Evolutionary conservation across 2,888 invertebrate genomes (phyloP).

Genomic region (Bhutanitis thaidina): DNA sequence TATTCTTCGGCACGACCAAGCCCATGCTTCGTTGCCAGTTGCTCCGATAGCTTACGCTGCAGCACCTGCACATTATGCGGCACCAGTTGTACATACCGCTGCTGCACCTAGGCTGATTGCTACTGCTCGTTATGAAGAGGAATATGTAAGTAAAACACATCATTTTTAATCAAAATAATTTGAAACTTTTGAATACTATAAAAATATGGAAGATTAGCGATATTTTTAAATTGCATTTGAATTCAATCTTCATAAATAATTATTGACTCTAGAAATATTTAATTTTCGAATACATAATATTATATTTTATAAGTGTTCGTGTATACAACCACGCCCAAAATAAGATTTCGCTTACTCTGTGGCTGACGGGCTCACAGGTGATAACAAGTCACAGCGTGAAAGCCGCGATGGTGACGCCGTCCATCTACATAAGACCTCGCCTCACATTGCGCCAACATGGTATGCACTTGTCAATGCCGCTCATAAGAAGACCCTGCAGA

Average conservation of each 20-base stretch:
- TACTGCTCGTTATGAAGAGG: no score
- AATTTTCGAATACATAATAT: neutral
- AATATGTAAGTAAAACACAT: no score
- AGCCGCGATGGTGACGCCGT: constrained; percentile 81
- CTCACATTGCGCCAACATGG: no score
- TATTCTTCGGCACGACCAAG: constrained; percentile 43
- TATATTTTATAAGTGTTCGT: constrained; percentile 43
- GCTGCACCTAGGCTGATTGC: constrained; percentile 27
- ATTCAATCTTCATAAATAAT: constrained; percentile 36
- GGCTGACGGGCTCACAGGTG: constrained; percentile 1
- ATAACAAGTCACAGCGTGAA: constrained; percentile 81
- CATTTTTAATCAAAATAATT: no score
- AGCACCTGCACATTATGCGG: constrained; percentile 30
- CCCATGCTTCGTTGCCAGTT: constrained; percentile 33
- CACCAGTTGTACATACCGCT: constrained; percentile 35
- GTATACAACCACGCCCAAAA: neutral
- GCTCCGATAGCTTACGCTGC: constrained; percentile 33
- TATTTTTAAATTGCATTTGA: no score
- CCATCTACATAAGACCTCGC: no score
- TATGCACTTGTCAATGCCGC: no score
- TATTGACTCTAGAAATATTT: neutral
- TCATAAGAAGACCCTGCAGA: no score
- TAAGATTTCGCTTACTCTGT: constrained; percentile 2
- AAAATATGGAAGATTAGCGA: no score
- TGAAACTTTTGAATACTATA: no score